Conservation (phyloP, 2,888 invertebrate genomes). For the Luperina nickerlii region DNA sequence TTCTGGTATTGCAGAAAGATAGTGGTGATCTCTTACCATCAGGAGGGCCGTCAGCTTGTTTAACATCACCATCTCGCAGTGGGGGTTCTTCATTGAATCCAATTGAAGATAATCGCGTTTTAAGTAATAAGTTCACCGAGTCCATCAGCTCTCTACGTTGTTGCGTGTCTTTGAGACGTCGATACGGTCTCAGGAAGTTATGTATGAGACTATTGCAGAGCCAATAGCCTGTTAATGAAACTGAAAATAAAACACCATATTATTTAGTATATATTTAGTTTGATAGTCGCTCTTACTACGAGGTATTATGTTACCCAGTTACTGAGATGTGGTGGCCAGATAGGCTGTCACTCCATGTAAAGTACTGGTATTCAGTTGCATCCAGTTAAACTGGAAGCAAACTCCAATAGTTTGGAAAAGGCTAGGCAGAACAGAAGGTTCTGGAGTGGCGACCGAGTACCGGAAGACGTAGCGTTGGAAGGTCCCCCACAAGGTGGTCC, state of each 20-base stretch:
- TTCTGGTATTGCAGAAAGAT: neutral
- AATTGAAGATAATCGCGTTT: neutral
- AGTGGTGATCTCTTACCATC: neutral
- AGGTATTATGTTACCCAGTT: neutral
- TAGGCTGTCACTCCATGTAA: neutral
- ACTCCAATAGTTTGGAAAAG: neutral
- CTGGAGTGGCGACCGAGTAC: no score
- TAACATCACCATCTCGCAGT: neutral
- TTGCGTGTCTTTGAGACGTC: constrained; percentile 4
- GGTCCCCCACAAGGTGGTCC: no score
- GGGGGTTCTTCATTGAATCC: neutral
- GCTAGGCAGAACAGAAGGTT: no score
- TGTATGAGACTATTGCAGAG: constrained; percentile 14
- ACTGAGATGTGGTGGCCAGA: neutral
- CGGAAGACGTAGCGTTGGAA: no score
- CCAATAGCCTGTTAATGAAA: neutral
- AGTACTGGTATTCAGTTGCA: neutral
- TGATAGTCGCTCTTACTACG: no score
- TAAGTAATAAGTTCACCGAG: neutral
- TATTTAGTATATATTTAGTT: no score
- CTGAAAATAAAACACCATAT: neutral
- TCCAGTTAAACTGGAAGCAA: neutral
- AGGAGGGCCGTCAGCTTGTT: neutral
- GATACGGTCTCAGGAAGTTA: constrained; percentile 15
- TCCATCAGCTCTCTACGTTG: neutral